phyloP scores from a whole-genome alignment of 2,888 invertebrate species.

The Cheilosia scutellata region DNA sequence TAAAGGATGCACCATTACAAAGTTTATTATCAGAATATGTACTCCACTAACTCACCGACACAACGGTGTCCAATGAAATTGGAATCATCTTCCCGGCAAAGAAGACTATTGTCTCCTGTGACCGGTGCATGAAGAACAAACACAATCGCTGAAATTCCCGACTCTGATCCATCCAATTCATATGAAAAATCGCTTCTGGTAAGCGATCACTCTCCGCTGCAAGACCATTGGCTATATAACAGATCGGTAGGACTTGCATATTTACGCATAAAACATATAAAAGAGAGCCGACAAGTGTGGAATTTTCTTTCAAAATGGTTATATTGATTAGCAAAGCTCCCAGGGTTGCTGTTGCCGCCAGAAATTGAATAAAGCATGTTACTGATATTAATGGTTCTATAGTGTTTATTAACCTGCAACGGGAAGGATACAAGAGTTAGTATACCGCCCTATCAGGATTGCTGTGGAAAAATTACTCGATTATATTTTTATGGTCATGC shows the following conservation, averaged over 20 bases:
- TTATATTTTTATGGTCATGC: slow-evolving; percentile 74
- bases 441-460: slow-evolving; percentile 6
- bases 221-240: slow-evolving; percentile 78
- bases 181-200: too few species aligned
- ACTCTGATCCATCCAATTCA: too few species aligned
- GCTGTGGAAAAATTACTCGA: slow-evolving; percentile 72
- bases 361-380: slow-evolving; percentile 77
- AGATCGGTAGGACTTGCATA: slow-evolving; percentile 79
- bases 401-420: slow-evolving; percentile 2
- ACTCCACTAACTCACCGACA: too few species aligned
- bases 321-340: slow-evolving; percentile 78
- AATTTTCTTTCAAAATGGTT: slow-evolving; percentile 76
- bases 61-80: too few species aligned
- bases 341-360: slow-evolving; percentile 78
- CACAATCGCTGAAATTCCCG: too few species aligned
- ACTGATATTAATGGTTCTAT: neutral
- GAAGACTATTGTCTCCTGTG: too few species aligned
- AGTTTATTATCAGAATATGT: too few species aligned
- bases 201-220: slow-evolving; percentile 77
- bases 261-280: slow-evolving; percentile 77
- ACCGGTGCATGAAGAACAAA: too few species aligned
- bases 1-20: too few species aligned
- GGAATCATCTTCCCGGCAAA: too few species aligned
- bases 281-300: slow-evolving; percentile 76
- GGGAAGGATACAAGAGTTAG: neutral